These are phyloP conservation scores for Fissipunctia ypsillon DNA, from an alignment of 2,888 invertebrate genomes.

Conservation along the genomic window DNA sequence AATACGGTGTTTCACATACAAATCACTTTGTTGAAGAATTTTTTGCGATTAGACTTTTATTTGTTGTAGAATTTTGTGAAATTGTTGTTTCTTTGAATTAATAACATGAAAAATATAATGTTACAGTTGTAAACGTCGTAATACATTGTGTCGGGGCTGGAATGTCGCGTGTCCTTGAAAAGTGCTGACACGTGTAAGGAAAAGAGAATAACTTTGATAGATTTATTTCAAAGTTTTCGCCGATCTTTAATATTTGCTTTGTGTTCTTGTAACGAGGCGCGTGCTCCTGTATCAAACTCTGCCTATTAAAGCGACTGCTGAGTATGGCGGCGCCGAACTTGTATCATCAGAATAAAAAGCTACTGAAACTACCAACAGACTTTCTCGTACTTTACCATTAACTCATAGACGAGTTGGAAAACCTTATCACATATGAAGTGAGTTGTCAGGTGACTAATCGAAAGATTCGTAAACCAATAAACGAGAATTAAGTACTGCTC, in stretches of 20 bases:
- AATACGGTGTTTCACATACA: conserved; percentile 47
- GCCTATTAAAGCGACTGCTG: conserved; percentile 12
- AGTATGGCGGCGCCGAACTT: background rate
- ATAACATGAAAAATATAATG: conserved; percentile 44
- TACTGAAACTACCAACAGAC: background rate
- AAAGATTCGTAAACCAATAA: too few relatives aligned
- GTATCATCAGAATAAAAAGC: conserved; percentile 7
- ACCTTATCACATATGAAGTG: background rate
- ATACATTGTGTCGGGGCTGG: conserved; percentile 39
- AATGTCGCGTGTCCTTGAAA: conserved; percentile 52
- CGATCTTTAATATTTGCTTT: conserved; percentile 47
- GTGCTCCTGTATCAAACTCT: conserved; percentile 37
- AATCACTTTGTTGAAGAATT: conserved; percentile 59
- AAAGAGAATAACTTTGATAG: conserved; percentile 49
- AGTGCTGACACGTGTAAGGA: conserved; percentile 54
- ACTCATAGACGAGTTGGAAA: background rate
- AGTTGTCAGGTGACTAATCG: background rate
- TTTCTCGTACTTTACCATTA: background rate
- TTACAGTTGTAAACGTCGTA: conserved; percentile 40
- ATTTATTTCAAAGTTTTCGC: conserved; percentile 50
- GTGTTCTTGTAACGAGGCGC: conserved; percentile 32
- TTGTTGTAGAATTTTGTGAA: conserved; percentile 41
- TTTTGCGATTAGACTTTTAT: conserved; percentile 50
- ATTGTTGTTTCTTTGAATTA: conserved; percentile 52
- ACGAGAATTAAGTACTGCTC: background rate